phyloP scores from a whole-genome alignment of 2,797 vertebrate genomes.

The Intellagama lesueurii region DNA sequence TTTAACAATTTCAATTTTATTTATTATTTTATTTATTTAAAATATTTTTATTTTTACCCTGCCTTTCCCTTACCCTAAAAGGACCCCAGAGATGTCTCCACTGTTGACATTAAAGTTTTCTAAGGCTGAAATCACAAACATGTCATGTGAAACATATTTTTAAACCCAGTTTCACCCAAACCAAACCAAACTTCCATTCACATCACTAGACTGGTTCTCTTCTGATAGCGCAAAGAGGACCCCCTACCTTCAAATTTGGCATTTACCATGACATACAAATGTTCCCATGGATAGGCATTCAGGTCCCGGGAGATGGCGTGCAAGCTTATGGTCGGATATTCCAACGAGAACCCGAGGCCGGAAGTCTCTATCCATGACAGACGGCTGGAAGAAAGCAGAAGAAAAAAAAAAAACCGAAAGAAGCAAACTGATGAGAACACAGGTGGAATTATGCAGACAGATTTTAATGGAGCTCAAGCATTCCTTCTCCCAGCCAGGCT shows the following conservation, averaged over 20 bases:
- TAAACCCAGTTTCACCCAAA: not conserved
- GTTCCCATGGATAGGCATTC: constrained; percentile 89
- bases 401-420: not conserved
- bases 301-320: constrained; percentile 94
- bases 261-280: constrained; percentile 97
- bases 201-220: not conserved
- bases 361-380: constrained; percentile 93
- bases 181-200: not conserved
- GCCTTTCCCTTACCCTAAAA: too few species aligned
- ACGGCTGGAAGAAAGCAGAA: constrained; percentile 75
- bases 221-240: not conserved
- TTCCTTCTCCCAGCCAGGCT: not conserved
- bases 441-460: not conserved
- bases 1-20: too few species aligned
- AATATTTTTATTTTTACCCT: too few species aligned
- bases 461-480: not conserved
- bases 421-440: constrained; percentile 30
- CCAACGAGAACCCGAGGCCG: constrained; percentile 91
- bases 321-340: constrained; percentile 93
- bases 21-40: too few species aligned
- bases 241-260: constrained; percentile 85
- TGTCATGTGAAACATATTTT: not conserved
- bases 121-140: too few species aligned
- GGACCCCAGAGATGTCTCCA: too few species aligned
- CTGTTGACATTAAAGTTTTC: too few species aligned